Evolutionary conservation across 2,113 vertebrate species (phyloP).

Genomic region (Pseudorectes ferrugineus): DNA sequence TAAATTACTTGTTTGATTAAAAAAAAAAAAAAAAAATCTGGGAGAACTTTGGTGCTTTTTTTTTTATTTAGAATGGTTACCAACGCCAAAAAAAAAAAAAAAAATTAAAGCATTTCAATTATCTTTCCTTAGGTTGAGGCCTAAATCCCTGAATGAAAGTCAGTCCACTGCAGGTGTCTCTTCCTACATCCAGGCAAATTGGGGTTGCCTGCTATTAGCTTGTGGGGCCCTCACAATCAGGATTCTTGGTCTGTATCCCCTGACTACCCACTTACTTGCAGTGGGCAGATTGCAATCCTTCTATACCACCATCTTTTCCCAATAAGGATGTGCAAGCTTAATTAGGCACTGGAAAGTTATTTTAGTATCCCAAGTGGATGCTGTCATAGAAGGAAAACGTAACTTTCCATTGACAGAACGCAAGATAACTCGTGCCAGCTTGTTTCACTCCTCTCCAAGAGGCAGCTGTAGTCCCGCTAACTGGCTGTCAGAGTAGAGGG

Average conservation of each 20-base stretch:
- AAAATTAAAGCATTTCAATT: neutral
- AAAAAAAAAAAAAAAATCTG: neutral
- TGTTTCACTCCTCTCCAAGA: constrained; percentile 49
- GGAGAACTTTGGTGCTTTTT: neutral
- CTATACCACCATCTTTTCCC: constrained; percentile 20
- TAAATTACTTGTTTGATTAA: neutral
- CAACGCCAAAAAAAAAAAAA: neutral
- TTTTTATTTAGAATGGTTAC: neutral
- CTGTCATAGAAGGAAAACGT: constrained; percentile 43
- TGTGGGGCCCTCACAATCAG: neutral
- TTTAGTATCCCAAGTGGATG: constrained; percentile 31
- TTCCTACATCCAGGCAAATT: neutral
- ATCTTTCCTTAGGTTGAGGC: neutral
- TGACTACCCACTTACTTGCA: neutral
- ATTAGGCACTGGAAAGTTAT: constrained; percentile 51
- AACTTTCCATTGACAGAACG: constrained; percentile 16
- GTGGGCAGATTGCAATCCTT: neutral
- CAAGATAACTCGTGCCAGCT: neutral
- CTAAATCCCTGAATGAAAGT: neutral
- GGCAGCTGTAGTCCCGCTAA: constrained; percentile 38
- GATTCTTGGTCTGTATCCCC: neutral
- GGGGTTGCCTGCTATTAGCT: neutral
- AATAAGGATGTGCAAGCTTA: constrained; percentile 26
- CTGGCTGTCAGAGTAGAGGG: constrained; percentile 41
- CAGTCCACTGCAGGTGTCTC: neutral